Evolutionary conservation across 2,888 invertebrate species (phyloP).

Genomic region (Drosophila bunnanda): DNA sequence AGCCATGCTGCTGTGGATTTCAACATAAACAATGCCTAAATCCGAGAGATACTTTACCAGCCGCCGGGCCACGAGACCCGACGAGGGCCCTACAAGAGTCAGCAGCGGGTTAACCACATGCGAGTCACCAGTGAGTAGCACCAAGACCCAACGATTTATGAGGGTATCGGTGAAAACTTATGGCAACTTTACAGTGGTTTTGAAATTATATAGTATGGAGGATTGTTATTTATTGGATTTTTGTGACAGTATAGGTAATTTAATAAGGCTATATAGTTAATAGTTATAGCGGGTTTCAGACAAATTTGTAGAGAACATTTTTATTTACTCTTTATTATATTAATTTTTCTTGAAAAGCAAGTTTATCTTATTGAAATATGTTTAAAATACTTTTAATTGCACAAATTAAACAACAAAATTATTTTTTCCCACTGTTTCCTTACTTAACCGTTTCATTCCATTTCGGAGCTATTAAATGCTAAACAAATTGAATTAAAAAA

Average conservation of each 20-base stretch:
- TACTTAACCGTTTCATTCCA: neutral
- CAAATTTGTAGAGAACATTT: neutral
- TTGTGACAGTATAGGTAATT: neutral
- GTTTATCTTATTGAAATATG: too few relatives aligned
- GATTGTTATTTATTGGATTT: neutral
- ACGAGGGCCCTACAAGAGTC: constrained; percentile 51
- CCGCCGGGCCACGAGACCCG: constrained; percentile 27
- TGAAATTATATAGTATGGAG: neutral
- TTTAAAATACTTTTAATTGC: too few relatives aligned
- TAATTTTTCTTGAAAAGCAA: too few relatives aligned
- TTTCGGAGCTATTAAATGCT: too few relatives aligned
- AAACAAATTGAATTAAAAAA: too few relatives aligned
- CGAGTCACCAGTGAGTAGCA: constrained; percentile 16
- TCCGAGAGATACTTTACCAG: constrained; percentile 44
- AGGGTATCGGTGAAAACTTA: constrained; percentile 45
- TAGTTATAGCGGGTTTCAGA: neutral
- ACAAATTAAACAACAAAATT: too few relatives aligned
- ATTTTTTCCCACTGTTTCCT: neutral
- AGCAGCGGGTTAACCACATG: constrained; percentile 41
- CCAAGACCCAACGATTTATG: constrained; percentile 57
- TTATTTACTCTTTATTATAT: neutral
- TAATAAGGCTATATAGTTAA: too few relatives aligned
- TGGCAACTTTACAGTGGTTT: constrained; percentile 19
- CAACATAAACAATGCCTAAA: constrained; percentile 62
- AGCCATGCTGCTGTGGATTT: constrained; percentile 50